Conservation (phyloP, 1,140 invertebrate genomes). For the Drosophila ficusphila region DNA sequence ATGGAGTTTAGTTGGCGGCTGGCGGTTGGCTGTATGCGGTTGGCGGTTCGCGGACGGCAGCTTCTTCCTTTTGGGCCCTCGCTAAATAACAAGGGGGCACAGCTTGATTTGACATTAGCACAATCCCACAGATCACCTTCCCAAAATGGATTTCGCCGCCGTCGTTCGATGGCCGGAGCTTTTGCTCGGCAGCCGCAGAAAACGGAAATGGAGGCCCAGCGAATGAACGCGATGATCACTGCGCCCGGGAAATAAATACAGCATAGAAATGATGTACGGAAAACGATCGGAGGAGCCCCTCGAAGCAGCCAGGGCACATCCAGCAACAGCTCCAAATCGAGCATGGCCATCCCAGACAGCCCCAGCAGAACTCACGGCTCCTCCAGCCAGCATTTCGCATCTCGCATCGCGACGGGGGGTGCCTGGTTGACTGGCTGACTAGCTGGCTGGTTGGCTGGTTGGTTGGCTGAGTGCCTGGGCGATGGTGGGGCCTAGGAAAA, state of each 20-base stretch:
- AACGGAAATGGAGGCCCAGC: slow-evolving; percentile 72
- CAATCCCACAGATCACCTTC: slow-evolving; percentile 83
- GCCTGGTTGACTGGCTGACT: slow-evolving; percentile 45
- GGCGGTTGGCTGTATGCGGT: slow-evolving; percentile 17
- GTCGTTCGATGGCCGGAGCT: slow-evolving; percentile 53
- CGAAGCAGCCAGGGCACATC: slow-evolving; percentile 28
- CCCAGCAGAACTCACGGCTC: slow-evolving; percentile 30
- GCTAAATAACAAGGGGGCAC: slow-evolving; percentile 83
- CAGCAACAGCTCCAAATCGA: slow-evolving; percentile 41
- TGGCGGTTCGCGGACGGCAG: slow-evolving; percentile 10
- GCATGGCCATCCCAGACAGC: slow-evolving; percentile 39
- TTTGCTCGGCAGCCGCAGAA: slow-evolving; percentile 33
- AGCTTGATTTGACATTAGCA: slow-evolving; percentile 84
- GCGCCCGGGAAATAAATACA: slow-evolving; percentile 76
- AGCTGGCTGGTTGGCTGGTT: background rate
- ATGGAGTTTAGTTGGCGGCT: slow-evolving; percentile 79
- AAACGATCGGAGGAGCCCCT: slow-evolving; percentile 74
- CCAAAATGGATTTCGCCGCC: slow-evolving; percentile 81
- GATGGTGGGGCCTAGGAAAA: slow-evolving; percentile 19
- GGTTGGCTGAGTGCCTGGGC: slow-evolving; percentile 19
- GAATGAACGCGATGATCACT: slow-evolving; percentile 64
- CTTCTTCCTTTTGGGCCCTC: slow-evolving; percentile 57
- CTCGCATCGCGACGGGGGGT: too few species aligned
- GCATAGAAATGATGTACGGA: slow-evolving; percentile 81
- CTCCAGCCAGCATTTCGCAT: slow-evolving; percentile 58